Base-by-base conservation (phyloP, 53 echinoderm and acorn worm species). In the Actinopyga echinites region DNA sequence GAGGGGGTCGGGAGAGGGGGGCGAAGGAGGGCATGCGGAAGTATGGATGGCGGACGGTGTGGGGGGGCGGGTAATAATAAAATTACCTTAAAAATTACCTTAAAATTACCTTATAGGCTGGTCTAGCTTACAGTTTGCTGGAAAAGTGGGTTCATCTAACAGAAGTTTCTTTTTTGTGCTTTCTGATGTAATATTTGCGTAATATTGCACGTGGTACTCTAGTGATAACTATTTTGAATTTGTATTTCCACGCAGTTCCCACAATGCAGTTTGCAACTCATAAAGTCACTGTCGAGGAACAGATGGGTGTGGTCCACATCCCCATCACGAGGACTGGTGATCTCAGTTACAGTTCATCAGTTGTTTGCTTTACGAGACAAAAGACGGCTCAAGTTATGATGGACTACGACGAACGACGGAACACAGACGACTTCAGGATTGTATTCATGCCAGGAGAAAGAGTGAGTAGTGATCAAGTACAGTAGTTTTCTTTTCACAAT, bases 321-420 rank as follows among this genome's bases (percentile, higher is more conserved):
- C 99, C 99, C 29, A 78, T 99, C 61, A 79, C 90, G 13, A 84
- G 99, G 44, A 91, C 87, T 34, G 99, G 99, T 30, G 99, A 99
- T 79, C 74, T 99, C 21, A 95, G 95, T 13, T 99, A 89, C 40
- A 94, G 92, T 35, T 99, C 99, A 2, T 99, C 99, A 0, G 95
- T 99, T 12, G 74, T 88, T 58, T 99, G 99, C 80, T 99, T 88
- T 84, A 99, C 99, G 6, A 79, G 99, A 38, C 99, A 99, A 66
- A 89, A 92, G 30, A 92, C 93, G 0, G 99, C 99, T 19, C 89
- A 92, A 30, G 99, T 99, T 21, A 99, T 99, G 99, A 99, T 99
- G 99, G 99, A 99, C 73, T 99, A 89, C 64, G 99, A 99, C 30
- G 99, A 99, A 63, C 82, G 99, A 34, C 86, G 92, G 7, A 95